A percentile compares a stretch with the other conserved stretches of the same genome.
Conservation (phyloP, 2,113 vertebrate species). For the Chloebia gouldiae region DNA sequence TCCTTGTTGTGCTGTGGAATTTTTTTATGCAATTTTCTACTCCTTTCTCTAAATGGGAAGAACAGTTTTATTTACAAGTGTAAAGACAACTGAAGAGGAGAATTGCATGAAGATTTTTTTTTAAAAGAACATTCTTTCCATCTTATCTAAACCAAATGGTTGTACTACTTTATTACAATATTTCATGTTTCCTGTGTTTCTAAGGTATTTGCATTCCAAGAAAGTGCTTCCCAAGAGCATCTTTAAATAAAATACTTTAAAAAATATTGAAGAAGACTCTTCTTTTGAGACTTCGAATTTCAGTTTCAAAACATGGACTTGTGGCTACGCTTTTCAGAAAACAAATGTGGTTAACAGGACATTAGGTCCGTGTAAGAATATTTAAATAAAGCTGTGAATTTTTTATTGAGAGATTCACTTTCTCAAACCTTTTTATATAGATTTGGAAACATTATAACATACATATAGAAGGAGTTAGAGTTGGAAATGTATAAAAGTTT, state of each 20-base stretch:
- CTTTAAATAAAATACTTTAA: background rate
- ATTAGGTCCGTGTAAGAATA: background rate
- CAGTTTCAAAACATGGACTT: background rate
- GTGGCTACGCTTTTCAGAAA: background rate
- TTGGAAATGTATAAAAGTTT: background rate
- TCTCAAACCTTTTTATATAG: background rate
- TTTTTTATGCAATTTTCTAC: background rate
- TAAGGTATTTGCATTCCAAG: background rate
- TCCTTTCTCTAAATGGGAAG: background rate
- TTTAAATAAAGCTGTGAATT: background rate
- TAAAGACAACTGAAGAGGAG: background rate
- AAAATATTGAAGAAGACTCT: background rate
- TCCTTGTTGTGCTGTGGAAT: background rate
- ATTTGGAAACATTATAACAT: background rate
- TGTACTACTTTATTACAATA: background rate
- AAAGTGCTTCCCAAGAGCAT: background rate
- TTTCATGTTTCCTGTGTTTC: background rate
- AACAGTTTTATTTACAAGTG: background rate
- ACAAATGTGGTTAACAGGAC: background rate
- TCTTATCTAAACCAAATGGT: background rate
- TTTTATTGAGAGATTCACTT: background rate
- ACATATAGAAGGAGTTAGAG: background rate
- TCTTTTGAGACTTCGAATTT: background rate
- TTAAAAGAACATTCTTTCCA: background rate
- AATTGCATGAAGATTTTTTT: background rate